Evolutionary conservation across 2,888 invertebrate species (phyloP), one percentile per base, ranked within the genome.

Genomic region (Erebia aethiops): DNA sequence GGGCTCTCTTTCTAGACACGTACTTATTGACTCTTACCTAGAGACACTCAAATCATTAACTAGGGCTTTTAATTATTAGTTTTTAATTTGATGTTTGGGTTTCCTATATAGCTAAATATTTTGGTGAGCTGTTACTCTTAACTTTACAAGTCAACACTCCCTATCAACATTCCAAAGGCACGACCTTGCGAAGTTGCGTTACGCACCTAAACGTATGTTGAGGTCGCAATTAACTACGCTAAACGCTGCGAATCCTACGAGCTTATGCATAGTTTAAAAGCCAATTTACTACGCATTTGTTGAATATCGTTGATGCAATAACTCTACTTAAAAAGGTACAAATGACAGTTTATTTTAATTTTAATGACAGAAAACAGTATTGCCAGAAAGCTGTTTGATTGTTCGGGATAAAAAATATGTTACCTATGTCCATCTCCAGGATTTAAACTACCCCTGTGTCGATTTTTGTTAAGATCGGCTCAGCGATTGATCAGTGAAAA

Each of bases 211-310:
- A 60, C 60, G 43, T 43, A 43, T 26, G 60, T 41, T 16, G 41
- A 18, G 43, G 21, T 13, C 49, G 69, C 62, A 43, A 62, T 75
- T 82, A 26, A 11, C 13, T 14, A 21, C 13, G 46, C 61, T 18
- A 43, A 35, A 14, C 62, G 62, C 14, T 62, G 62, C 62, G 46
- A 62, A 62, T 62, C 16, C 14, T 62, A 61, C 26, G 57, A 57
- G n/a, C 16, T 60, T 41, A 60, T n/a, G n/a, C 10, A 3, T 21
- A 51, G 4, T 21, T 56, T 58, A 14, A 58, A 58, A 21, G 56
- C 26, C 35, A 13, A 60, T 60, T 41, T 57, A 41, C 13, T 26
- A n/a, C n/a, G 13, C 14, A 57, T 49, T 14, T 49, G 13, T 51
- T 51, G n/a, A 16, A 52, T 16, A 52, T 52, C 9, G 16, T 9